Percentiles rank a stretch among this genome's conserved stretches.
phyloP scores from a whole-genome alignment of 2,797 vertebrate genomes.

The Melanotaenia nigrans region DNA sequence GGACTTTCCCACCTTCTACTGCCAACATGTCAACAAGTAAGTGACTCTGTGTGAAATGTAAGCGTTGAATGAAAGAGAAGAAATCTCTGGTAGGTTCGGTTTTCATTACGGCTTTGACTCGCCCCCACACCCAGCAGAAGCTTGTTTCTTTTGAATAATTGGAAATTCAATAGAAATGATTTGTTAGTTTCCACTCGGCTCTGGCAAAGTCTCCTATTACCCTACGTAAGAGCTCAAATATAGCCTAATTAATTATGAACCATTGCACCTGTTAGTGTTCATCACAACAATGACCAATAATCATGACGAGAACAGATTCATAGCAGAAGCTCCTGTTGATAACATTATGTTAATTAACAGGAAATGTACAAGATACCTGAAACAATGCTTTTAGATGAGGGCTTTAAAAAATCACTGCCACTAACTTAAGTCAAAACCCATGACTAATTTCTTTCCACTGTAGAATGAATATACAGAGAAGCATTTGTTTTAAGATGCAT shows the following conservation, averaged over 20 bases:
- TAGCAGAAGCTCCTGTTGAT: background rate
- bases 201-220: background rate
- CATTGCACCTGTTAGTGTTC: background rate
- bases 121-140: conserved; percentile 7
- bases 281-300: conserved; percentile 7
- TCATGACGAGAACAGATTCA: background rate
- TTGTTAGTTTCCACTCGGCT: conserved; percentile 1
- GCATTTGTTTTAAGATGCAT: background rate
- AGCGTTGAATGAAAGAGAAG: conserved; percentile 7
- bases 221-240: background rate
- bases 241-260: background rate
- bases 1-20: conserved; percentile 1
- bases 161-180: conserved; percentile 13
- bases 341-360: background rate
- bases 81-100: conserved; percentile 7
- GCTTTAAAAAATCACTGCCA: too few species aligned
- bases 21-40: conserved; percentile 1
- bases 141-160: conserved; percentile 11
- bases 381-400: background rate
- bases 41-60: conserved; percentile 34
- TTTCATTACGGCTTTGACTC: conserved; percentile 7
- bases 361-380: background rate
- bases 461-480: background rate
- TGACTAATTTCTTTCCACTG: background rate
- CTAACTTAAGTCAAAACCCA: too few species aligned